Evolutionary conservation across 2,113 vertebrate genomes (phyloP), one percentile per base, ranked within the genome.

Genomic region (Channa maculata): DNA sequence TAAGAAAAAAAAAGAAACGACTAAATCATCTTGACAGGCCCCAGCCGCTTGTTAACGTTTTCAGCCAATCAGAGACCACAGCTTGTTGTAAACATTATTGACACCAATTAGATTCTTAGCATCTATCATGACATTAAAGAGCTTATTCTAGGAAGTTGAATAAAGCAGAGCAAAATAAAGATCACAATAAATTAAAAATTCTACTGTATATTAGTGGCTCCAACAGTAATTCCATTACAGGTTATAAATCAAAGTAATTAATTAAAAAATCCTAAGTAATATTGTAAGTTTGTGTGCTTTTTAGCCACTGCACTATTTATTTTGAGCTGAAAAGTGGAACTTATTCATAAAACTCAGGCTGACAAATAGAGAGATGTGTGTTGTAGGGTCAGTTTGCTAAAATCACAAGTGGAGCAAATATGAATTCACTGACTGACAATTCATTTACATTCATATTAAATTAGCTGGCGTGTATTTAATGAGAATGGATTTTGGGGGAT

Each of bases 391-490:
- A 75, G 77, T 77, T 77, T 24, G 24, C 24, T 24, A 24, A 24
- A 24, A 24, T 71, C 55, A 86, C 68, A 60, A 67, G 71, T 54
- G 59, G 50, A 84, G 79, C 67, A 12, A 72, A 83, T 77, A 75
- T 62, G 80, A 88, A 77, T 77, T 67, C 70, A 65, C 55, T 71
- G 78, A 80, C 72, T 83, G 82, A 74, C 79, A 83, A 80, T 87
- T 86, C 86, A 89, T 89, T 92, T 79, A 78, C 85, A 81, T 88
- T 89, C 82, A 91, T 86, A 88, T 73, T 83, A 88, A 91, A 89
- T 88, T 77, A 90, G 79, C 77, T 85, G 77, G 83, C 75, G 88
- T 87, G 88, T 88, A 92, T 89, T 89, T 88, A 88, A 92, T 91
- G 85, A 87, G 64, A 83, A 78, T 46, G 65, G 85, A 88, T 89